These are phyloP conservation scores for Melanotus villosus DNA, from an alignment of 2,888 invertebrate species.

Conservation along the genomic window DNA sequence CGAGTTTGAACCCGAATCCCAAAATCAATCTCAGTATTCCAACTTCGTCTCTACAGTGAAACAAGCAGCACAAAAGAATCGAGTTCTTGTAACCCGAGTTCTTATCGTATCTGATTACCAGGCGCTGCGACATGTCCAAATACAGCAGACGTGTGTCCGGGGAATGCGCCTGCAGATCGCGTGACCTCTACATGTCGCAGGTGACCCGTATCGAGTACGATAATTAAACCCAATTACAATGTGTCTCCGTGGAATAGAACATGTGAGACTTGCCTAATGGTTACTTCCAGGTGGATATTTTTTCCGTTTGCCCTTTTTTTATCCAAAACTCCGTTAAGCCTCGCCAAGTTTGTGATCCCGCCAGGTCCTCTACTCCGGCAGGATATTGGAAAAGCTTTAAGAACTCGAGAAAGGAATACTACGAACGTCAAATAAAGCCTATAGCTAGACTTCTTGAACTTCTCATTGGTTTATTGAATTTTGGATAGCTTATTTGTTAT, in stretches of 20 bases:
- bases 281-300: too few species aligned
- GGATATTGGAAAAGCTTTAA: too few species aligned
- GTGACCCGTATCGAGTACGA: slow-evolving; percentile 33
- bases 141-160: slow-evolving; percentile 51
- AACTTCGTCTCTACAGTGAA: slow-evolving; percentile 22
- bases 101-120: slow-evolving; percentile 47
- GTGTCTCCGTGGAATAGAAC: background rate
- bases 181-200: slow-evolving; percentile 33
- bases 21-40: slow-evolving; percentile 20
- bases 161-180: slow-evolving; percentile 44
- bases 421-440: too few species aligned
- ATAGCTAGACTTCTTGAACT: too few species aligned
- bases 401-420: too few species aligned
- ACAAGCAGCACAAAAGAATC: slow-evolving; percentile 37
- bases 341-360: too few species aligned
- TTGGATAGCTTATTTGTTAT: too few species aligned
- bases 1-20: background rate
- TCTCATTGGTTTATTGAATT: too few species aligned
- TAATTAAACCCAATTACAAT: slow-evolving; percentile 20
- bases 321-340: too few species aligned
- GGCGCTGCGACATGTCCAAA: slow-evolving; percentile 56
- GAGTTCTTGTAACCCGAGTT: slow-evolving; percentile 42
- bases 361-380: too few species aligned
- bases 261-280: background rate
- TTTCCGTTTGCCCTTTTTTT: too few species aligned